These are phyloP conservation scores for Leptinotarsa juncta DNA, from an alignment of 2,888 invertebrate species.

Conservation along the genomic window DNA sequence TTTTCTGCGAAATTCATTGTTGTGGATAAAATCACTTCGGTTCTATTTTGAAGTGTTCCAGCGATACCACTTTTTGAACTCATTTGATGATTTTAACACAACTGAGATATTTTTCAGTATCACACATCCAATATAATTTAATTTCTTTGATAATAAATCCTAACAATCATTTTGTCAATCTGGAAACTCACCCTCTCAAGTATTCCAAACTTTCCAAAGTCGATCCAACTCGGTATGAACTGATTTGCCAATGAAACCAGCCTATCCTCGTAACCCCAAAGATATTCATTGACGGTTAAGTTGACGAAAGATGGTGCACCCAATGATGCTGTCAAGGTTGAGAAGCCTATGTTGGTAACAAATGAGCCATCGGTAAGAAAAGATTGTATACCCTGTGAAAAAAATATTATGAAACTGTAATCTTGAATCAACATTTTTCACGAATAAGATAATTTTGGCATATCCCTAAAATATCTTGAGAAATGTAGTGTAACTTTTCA, in stretches of 20 bases:
- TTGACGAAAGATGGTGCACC: conserved; percentile 74
- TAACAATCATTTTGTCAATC: too few relatives aligned
- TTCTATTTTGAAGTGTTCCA: too few relatives aligned
- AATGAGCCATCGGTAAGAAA: conserved; percentile 68
- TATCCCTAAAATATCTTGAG: too few relatives aligned
- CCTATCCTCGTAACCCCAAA: conserved; percentile 87
- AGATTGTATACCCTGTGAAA: conserved; percentile 71
- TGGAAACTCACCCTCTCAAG: conserved; percentile 78
- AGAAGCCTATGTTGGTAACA: conserved; percentile 72
- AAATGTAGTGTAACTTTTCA: too few relatives aligned
- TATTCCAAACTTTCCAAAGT: conserved; percentile 84
- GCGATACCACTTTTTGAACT: too few relatives aligned
- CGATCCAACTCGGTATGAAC: conserved; percentile 80
- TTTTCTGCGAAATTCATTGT: too few relatives aligned
- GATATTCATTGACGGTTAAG: conserved; percentile 75
- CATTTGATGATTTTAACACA: too few relatives aligned
- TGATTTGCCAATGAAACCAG: conserved; percentile 77
- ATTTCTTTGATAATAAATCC: too few relatives aligned
- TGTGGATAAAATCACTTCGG: too few relatives aligned
- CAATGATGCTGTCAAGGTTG: conserved; percentile 70
- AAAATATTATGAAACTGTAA: not conserved
- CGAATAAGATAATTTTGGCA: too few relatives aligned
- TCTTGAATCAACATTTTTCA: not conserved
- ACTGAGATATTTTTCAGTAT: too few relatives aligned
- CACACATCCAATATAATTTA: too few relatives aligned